A percentile compares a stretch with the other conserved stretches of the same genome.
Conservation (phyloP, 2,888 invertebrate species). For the Lydus trimaculatus region DNA sequence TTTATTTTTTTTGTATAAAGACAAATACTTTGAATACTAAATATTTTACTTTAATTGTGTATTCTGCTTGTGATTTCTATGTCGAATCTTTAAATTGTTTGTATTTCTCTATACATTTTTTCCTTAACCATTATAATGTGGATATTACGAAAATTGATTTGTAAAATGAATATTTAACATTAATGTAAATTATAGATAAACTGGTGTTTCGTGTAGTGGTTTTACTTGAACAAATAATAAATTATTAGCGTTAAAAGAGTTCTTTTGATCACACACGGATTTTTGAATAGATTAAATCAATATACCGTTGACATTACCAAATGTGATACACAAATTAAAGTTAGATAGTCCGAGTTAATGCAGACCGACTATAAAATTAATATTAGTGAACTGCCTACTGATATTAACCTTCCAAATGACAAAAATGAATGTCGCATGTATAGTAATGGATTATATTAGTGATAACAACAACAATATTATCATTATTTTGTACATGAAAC, state of each 20-base stretch:
- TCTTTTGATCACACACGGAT: too few relatives aligned
- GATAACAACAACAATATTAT: slow-evolving; percentile 1
- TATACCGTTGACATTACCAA: too few relatives aligned
- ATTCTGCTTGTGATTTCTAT: not conserved
- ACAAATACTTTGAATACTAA: not conserved
- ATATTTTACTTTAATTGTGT: not conserved
- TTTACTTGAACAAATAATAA: not conserved
- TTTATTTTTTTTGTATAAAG: not conserved
- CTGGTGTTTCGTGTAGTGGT: too few relatives aligned
- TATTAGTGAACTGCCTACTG: not conserved
- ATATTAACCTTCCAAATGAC: not conserved
- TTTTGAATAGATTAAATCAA: too few relatives aligned
- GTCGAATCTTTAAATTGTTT: not conserved
- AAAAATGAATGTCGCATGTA: not conserved
- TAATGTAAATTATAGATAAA: too few relatives aligned
- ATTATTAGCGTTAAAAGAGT: not conserved
- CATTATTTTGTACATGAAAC: not conserved
- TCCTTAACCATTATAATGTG: not conserved
- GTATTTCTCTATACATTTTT: not conserved
- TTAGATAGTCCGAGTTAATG: too few relatives aligned
- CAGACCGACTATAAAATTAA: too few relatives aligned
- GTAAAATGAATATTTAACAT: not conserved
- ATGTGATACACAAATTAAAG: too few relatives aligned
- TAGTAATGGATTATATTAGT: not conserved
- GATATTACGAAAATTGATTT: not conserved